Evolutionary conservation across 2,888 invertebrate genomes (phyloP), one percentile per base, ranked within the genome.

Genomic region (Julus scandinavius): DNA sequence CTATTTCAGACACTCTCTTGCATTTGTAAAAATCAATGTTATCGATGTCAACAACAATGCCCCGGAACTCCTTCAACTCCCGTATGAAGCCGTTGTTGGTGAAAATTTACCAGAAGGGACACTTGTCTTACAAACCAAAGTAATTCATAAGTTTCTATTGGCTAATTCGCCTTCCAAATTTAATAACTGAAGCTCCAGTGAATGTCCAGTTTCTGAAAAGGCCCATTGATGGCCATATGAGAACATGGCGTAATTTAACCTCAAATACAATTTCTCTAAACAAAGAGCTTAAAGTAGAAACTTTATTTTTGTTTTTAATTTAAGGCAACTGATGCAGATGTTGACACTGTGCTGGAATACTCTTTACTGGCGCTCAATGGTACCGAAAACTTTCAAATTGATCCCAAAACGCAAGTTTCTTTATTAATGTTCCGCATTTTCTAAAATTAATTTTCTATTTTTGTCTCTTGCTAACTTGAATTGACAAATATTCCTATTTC

Each of bases 31-130:
- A 49, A 63, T 90, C 63, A 88, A 88, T 38, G 88, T 90, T 5
- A 88, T 89, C 11, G 90, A 90, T 86, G 89, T 89, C n/a, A 90
- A 90, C 86, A 90, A 90, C 86, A 90, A 90, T 85, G 87, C 89
- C 13, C 90, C 90, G 2, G 87, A 88, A 86, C 88, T 90, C 45
- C 87, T 89, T 29, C 89, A 89, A 1, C 85, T 89, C 54, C 89
- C 89, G n/a, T 86, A 87, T 40, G 84, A 88, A 41, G 89, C 89
- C 45, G 54, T 85, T 72, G 89, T 89, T 17, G 89, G 89, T 0
- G 89, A 89, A 58, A 89, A 89, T 40, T 49, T 89, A 17, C 89
- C 89, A 17, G 41, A 58, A 29, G 89, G 88, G 29, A 89, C 89
- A 13, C 54, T 87, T 6, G 89, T 89, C 5, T 50, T 88, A 29